Evolutionary conservation across 1,140 invertebrate genomes (phyloP).

Genomic region (Apis florea): DNA sequence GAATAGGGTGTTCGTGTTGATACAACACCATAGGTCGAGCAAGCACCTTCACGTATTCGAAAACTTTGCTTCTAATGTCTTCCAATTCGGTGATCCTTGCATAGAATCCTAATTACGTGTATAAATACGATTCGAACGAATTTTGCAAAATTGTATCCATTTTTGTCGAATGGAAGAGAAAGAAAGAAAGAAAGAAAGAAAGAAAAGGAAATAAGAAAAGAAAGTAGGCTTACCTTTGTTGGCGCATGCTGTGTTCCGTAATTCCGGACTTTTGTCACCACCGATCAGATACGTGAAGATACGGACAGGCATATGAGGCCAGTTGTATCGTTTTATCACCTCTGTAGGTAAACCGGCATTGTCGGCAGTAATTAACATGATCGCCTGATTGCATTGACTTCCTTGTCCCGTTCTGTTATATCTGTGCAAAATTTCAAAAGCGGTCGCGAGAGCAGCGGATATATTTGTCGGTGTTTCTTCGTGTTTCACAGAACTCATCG

Average conservation of each 20-base stretch:
- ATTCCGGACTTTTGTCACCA: constrained; percentile 92
- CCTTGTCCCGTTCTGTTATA: constrained; percentile 91
- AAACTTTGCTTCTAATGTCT: constrained; percentile 92
- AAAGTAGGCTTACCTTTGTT: constrained; percentile 90
- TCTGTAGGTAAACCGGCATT: constrained; percentile 94
- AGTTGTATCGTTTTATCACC: constrained; percentile 93
- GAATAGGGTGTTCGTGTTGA: constrained; percentile 92
- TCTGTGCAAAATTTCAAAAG: constrained; percentile 95
- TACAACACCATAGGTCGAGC: constrained; percentile 95
- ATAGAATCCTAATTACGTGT: constrained; percentile 86
- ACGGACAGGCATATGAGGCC: constrained; percentile 93
- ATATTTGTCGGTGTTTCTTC: constrained; percentile 95
- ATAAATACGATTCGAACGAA: background rate
- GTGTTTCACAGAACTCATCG: constrained; percentile 84
- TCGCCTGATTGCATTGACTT: constrained; percentile 98
- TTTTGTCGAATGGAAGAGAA: background rate
- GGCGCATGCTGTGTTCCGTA: constrained; percentile 96
- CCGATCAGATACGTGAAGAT: constrained; percentile 98
- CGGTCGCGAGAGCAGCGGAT: constrained; percentile 92
- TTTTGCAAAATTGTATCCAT: background rate
- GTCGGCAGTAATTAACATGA: constrained; percentile 90
- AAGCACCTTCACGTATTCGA: constrained; percentile 95
- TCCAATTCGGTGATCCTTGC: constrained; percentile 90
- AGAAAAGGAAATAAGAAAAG: background rate
- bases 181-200: background rate